Percentiles rank a stretch among this genome's conserved stretches.
Evolutionary conservation across 2,113 vertebrate genomes (phyloP).

Genomic region (Tyrannus savana): DNA sequence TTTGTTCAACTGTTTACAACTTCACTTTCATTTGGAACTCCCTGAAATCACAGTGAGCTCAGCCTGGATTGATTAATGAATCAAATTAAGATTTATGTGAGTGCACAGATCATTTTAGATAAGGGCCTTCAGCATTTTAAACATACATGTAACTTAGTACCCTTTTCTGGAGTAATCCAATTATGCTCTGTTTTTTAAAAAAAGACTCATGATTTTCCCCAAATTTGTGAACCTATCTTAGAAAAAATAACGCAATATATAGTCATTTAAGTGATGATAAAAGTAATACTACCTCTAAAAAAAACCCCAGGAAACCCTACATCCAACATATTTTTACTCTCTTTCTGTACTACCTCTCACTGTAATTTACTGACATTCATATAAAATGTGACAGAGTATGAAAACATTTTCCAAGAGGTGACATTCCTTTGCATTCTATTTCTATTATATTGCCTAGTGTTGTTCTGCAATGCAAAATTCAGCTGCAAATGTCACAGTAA

Average conservation of each 20-base stretch:
- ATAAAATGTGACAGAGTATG: conserved; percentile 11
- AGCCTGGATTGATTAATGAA: not conserved
- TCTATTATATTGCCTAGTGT: not conserved
- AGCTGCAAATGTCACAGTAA: not conserved
- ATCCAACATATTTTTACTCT: not conserved
- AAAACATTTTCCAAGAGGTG: conserved; percentile 20
- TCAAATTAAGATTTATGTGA: not conserved
- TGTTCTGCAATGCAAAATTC: not conserved
- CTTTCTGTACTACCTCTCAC: not conserved
- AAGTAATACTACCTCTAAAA: not conserved
- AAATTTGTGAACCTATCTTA: not conserved
- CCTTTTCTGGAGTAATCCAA: not conserved
- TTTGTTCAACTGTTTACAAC: not conserved
- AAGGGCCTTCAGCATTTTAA: not conserved
- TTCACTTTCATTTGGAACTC: not conserved
- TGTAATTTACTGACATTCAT: conserved; percentile 5
- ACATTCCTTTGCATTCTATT: conserved; percentile 17
- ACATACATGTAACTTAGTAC: not conserved
- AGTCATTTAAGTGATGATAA: not conserved
- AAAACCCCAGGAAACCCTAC: not conserved
- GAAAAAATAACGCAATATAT: not conserved
- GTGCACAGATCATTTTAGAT: not conserved
- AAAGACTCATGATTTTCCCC: not conserved
- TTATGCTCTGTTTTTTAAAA: not conserved
- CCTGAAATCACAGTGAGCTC: not conserved